Base-by-base conservation (phyloP, 1,140 invertebrate genomes). In the Zaprionus africanus region DNA sequence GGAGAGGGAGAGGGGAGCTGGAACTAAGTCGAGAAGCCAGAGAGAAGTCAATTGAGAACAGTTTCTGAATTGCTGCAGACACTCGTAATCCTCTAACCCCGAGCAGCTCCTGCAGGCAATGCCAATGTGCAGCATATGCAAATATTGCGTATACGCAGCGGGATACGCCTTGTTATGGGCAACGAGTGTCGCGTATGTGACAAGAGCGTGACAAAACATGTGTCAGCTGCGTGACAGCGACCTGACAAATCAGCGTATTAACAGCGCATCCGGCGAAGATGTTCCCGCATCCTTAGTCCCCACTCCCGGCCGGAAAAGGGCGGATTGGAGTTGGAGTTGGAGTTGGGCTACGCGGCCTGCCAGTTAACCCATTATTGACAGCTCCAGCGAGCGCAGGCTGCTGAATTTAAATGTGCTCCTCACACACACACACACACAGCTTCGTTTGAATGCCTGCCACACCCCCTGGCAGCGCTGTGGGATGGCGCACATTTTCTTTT, bases 401-500 rank as follows among this genome's bases (percentile, higher is more conserved):
- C 68, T 72, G 43, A 77, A 73, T 58, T 67, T 67, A 46, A 57
- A 66, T 65, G 34, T 54, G 56, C 38, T 15, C 36, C 22, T 28
- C 31, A 34, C 31, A 34, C 31, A 34, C 31, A 31, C 28, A 31
- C 9, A 31, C 31, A 31, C 31, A 34, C 31, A 11, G 31, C 31
- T 9, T 2, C 31, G 2, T 34, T 11, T 34, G 31, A 11, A 9
- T 11, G 7, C 31, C 31, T 34, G 31, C 31, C 9, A 57, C 38
- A 22, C 57, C 22, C 5, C 22, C 31, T n/a, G 38, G 9, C 31
- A 11, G 15, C 38, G 15, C 59, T 31, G 24, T 17, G 66, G 57
- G 15, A 17, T 15, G 28, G 31, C 68, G 57, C 51, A 66, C 67
- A 69, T 81, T 87, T 80, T 82, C 74, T 78, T 83, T 83, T 87